These are phyloP conservation scores for Gallinago nigripennis DNA, from an alignment of 2,797 vertebrate species.

Conservation along the genomic window DNA sequence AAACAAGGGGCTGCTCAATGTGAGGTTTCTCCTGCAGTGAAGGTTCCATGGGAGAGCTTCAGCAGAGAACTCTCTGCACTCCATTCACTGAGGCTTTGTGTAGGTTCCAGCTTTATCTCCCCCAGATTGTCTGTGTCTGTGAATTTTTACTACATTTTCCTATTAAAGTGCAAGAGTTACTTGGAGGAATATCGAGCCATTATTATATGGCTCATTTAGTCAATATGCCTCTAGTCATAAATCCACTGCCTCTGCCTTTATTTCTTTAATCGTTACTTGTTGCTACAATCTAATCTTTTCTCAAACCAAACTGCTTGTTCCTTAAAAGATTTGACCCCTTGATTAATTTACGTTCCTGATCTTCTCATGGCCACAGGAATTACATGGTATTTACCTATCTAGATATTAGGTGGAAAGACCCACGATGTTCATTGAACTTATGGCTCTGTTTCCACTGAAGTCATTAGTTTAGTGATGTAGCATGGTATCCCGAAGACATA, in stretches of 20 bases:
- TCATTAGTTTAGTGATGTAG: neutral
- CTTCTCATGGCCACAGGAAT: neutral
- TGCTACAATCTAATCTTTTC: neutral
- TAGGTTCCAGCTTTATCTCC: neutral
- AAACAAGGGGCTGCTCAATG: neutral
- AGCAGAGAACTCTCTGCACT: neutral
- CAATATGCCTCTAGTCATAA: neutral
- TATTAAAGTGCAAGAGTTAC: neutral
- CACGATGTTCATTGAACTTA: neutral
- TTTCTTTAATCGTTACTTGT: neutral
- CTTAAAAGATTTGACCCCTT: neutral
- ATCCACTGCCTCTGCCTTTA: neutral
- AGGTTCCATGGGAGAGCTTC: neutral
- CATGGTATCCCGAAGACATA: neutral
- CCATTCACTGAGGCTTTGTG: neutral
- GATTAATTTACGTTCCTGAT: neutral
- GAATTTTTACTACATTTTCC: neutral
- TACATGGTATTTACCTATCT: neutral
- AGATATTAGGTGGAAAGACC: neutral
- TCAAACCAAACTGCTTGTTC: neutral
- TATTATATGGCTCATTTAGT: conserved; percentile 1
- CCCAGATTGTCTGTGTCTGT: neutral
- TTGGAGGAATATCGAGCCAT: neutral
- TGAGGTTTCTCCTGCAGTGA: neutral
- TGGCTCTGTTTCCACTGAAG: neutral